phyloP scores from a whole-genome alignment of 2,797 vertebrate species.

The Pachyuromys duprasi region DNA sequence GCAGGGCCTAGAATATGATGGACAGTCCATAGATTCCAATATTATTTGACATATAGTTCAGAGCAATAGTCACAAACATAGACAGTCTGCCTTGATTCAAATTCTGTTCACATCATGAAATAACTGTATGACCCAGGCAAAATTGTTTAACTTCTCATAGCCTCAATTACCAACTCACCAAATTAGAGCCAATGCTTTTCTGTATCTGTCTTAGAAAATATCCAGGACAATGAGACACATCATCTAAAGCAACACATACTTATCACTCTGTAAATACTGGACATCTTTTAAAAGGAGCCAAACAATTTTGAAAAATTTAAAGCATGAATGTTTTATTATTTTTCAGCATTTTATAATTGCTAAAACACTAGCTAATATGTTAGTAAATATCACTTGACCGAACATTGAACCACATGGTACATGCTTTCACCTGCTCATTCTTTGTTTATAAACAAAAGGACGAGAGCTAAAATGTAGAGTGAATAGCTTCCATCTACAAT shows the following conservation, averaged over 20 bases:
- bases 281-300: background rate
- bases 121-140: background rate
- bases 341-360: slow-evolving; percentile 3
- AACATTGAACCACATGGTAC: background rate
- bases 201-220: background rate
- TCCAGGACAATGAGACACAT: background rate
- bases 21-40: background rate
- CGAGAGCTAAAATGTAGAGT: background rate
- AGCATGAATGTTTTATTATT: background rate
- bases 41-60: background rate
- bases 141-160: background rate
- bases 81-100: background rate
- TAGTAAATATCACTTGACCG: background rate
- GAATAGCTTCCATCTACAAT: slow-evolving; percentile 56
- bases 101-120: background rate
- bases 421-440: background rate
- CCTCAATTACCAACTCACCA: background rate
- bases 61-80: background rate
- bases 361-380: background rate
- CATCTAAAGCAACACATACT: background rate
- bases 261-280: background rate
- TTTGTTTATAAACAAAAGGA: background rate
- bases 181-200: background rate
- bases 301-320: background rate
- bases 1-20: background rate